These are phyloP conservation scores for Procavia capensis DNA, from an alignment of 2,113 vertebrate genomes.

Conservation along the genomic window DNA sequence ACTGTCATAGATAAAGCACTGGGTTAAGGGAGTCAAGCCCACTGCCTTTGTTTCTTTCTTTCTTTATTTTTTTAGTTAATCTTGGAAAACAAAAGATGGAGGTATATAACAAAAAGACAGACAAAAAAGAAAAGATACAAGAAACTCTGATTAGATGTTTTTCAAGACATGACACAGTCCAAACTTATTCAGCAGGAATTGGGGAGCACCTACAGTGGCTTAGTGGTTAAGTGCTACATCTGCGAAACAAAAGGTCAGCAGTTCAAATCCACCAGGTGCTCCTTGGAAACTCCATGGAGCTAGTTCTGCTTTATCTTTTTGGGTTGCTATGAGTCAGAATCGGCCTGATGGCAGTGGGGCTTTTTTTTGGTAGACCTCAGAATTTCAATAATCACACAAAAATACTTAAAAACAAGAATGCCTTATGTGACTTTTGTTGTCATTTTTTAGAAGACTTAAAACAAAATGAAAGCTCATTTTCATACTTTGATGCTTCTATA, in stretches of 20 bases:
- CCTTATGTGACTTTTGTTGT: slow-evolving; percentile 33
- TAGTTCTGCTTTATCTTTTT: no score
- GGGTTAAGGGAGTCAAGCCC: slow-evolving; percentile 13
- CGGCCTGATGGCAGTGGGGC: no score
- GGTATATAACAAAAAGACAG: slow-evolving; percentile 57
- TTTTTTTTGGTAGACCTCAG: not conserved
- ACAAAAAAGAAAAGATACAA: slow-evolving; percentile 9
- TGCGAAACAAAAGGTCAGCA: no score
- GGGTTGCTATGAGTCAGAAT: no score
- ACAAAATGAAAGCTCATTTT: slow-evolving; percentile 63
- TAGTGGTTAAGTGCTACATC: no score
- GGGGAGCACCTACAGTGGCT: no score
- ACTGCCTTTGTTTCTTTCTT: no score
- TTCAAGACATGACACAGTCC: slow-evolving; percentile 21
- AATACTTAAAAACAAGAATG: slow-evolving; percentile 32
- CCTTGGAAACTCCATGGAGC: no score
- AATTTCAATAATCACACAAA: not conserved
- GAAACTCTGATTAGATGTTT: not conserved
- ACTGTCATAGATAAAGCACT: not conserved
- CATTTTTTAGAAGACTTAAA: slow-evolving; percentile 43
- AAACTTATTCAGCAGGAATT: not conserved
- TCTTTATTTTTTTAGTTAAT: slow-evolving; percentile 16
- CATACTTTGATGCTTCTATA: slow-evolving; percentile 53
- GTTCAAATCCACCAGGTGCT: no score
- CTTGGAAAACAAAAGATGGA: slow-evolving; percentile 32